Conservation (phyloP, 2,888 invertebrate species). For the Prionchulus punctatus region DNA sequence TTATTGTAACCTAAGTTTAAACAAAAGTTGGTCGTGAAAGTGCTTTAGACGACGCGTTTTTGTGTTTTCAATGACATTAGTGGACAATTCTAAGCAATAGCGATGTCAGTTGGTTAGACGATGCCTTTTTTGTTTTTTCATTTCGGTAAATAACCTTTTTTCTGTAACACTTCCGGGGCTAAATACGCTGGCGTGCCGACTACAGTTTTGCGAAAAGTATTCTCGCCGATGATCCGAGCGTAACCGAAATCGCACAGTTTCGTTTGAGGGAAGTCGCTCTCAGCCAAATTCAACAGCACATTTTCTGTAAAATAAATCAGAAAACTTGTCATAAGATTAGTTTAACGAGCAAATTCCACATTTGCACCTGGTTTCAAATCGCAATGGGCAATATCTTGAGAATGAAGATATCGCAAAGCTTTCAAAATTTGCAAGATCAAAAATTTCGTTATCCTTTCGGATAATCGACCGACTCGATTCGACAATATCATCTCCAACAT, state of each 20-base stretch:
- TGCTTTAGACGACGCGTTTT: no score
- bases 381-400: constrained; percentile 47
- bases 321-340: not conserved
- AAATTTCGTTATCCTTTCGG: constrained; percentile 54
- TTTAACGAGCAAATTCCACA: not conserved
- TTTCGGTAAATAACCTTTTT: no score
- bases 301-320: constrained; percentile 20
- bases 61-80: no score
- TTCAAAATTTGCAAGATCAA: constrained; percentile 58
- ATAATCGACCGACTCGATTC: constrained; percentile 70
- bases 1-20: constrained; percentile 77
- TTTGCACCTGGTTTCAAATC: constrained; percentile 19
- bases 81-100: no score
- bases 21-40: no score
- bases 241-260: constrained; percentile 33
- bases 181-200: constrained; percentile 28
- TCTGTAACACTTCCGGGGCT: constrained; percentile 92
- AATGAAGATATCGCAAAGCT: constrained; percentile 88
- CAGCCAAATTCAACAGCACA: constrained; percentile 26
- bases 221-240: constrained; percentile 27
- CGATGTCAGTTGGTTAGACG: no score
- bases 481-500: constrained; percentile 98
- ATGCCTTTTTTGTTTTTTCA: no score
- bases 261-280: constrained; percentile 28
- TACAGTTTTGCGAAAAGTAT: constrained; percentile 29